These are phyloP conservation scores for Thumatha senex DNA, from an alignment of 2,888 invertebrate species.

Conservation along the genomic window DNA sequence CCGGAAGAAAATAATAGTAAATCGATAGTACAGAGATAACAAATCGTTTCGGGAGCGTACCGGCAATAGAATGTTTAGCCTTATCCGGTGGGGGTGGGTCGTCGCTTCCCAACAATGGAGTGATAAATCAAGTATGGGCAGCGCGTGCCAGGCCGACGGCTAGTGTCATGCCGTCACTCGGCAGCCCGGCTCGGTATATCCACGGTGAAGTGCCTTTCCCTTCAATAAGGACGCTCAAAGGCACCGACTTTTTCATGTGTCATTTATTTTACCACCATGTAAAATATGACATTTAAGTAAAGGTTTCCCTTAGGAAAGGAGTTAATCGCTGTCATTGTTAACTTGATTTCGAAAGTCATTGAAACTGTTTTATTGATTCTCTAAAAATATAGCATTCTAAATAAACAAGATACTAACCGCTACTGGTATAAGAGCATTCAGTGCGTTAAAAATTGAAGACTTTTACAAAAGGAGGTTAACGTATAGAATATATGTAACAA, in stretches of 20 bases:
- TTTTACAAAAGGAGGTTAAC: slow-evolving; percentile 60
- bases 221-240: slow-evolving; percentile 64
- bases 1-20: slow-evolving; percentile 59
- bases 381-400: too few relatives aligned
- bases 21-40: slow-evolving; percentile 71
- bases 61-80: slow-evolving; percentile 80
- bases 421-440: too few relatives aligned
- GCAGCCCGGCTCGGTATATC: slow-evolving; percentile 31
- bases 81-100: slow-evolving; percentile 77
- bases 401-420: neutral
- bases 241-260: slow-evolving; percentile 22
- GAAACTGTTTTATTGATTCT: neutral
- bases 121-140: slow-evolving; percentile 81
- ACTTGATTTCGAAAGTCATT: too few relatives aligned
- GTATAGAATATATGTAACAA: slow-evolving; percentile 70
- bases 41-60: slow-evolving; percentile 77
- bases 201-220: slow-evolving; percentile 47
- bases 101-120: slow-evolving; percentile 78
- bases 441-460: too few relatives aligned
- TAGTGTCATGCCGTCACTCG: slow-evolving; percentile 37
- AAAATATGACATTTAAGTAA: neutral
- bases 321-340: too few relatives aligned
- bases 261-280: neutral
- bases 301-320: too few relatives aligned
- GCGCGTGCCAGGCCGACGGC: slow-evolving; percentile 66